Evolutionary conservation across 2,113 vertebrate genomes (phyloP), one percentile per base, ranked within the genome.

Genomic region (Physeter macrocephalus): DNA sequence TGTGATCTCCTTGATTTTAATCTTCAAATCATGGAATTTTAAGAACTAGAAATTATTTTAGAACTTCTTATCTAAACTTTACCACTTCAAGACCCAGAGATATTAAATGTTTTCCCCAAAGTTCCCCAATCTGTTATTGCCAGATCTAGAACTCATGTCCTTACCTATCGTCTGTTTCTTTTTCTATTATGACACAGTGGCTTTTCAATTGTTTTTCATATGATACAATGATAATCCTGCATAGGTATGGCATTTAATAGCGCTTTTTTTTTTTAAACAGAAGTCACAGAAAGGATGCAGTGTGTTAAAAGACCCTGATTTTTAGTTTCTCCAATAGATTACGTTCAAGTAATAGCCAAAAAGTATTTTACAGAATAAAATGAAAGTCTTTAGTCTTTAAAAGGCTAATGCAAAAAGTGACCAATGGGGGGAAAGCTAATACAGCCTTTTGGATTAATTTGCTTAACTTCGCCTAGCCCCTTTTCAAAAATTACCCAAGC

Each of bases 391-490:
- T 21, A 23, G 46, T 14, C 64, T 95, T 95, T 85, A 78, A 77
- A 94, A 61, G 14, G 61, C 34, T 66, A n/a, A 83, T 97, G 74
- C 88, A 97, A 86, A 98, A 97, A 34, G 14, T 97, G 57, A 80
- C 97, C 98, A 39, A 86, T 81, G 98, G 98, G 97, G 98, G 98
- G 98, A 97, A 96, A 87, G 96, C 98, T 96, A 94, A 96, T 88
- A 89, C 87, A 97, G 61, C 94, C 72, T 84, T 96, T 74, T 87
- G 43, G 39, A 92, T 88, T 82, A 88, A 85, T 92, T 84, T 11
- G 11, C 75, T 97, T 97, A 95, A 97, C 93, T 98, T 88, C 5
- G 5, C 52, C 43, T 91, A 49, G 15, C 88, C 90, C 88, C 92
- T 94, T 97, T 97, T 80, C 20, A 94, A 97, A 98, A 98, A 90